Base-by-base conservation (phyloP, 1,140 invertebrate genomes). In the Potamilus streckersoni region DNA sequence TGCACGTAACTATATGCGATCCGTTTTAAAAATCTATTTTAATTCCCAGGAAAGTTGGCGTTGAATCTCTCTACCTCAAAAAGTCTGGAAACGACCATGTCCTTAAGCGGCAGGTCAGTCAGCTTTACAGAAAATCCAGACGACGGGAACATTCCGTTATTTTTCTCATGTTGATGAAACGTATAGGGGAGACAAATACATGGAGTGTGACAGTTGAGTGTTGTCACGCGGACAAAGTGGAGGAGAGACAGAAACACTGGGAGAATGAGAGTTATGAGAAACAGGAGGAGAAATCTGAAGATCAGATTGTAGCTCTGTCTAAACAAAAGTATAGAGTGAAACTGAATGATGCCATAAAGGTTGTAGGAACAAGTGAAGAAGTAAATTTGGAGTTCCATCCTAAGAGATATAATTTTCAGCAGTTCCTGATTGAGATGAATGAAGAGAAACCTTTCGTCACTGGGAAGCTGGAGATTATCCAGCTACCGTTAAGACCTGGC, bases 191-290 rank as follows among this genome's bases (percentile, higher is more conserved):
- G 1, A 70, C 74, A 20, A 75, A 75, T 23, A 64, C 59, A 0
- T 75, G 69, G 20, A 75, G 20, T n/a, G 19, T 69, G 2, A 17
- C 65, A 1, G 49, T 70, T 19, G 16, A 57, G 23, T 75, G 74
- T 56, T 75, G 74, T 63, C 69, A 75, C 20, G 23, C 19, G 14
- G 68, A 75, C 11, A 64, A 73, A 61, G 58, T 3, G 15, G 16
- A 55, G 20, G 20, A 55, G 2, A 67, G 58, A 23, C 17, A 59
- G 12, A 16, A 20, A 5, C 31, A 57, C 14, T 68, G 55, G 55
- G 72, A 73, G 49, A 31, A 49, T 12, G 74, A 75, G 57, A 68
- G 74, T 16, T 75, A 49, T 69, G 67, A 70, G 57, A 49, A 59
- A 58, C 74, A 75, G 14, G 57, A 14, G 20, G 20, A 59, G 4